These are phyloP conservation scores for Xestoiulus laeticollis DNA, from an alignment of 2,888 invertebrate genomes.

Conservation along the genomic window DNA sequence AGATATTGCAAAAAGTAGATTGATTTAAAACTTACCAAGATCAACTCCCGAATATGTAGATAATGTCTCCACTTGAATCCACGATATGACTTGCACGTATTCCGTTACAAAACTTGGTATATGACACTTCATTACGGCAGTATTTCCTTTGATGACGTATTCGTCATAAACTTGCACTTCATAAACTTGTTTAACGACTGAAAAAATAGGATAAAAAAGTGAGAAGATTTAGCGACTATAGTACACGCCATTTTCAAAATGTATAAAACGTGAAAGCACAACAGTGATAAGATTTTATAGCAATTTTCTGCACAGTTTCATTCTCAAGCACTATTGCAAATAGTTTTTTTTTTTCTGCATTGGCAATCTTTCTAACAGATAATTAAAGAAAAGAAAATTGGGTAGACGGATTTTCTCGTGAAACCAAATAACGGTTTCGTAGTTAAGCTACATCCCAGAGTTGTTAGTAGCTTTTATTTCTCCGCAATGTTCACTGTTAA, in stretches of 20 bases:
- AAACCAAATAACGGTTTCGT: slow-evolving; percentile 21
- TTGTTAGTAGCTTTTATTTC: slow-evolving; percentile 29
- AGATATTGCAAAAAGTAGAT: too few species aligned
- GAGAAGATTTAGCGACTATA: background rate
- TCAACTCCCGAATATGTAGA: slow-evolving; percentile 38
- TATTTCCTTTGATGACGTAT: slow-evolving; percentile 51
- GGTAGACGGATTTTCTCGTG: background rate
- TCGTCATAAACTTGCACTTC: slow-evolving; percentile 52
- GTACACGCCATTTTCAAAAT: background rate
- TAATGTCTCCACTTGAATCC: slow-evolving; percentile 45
- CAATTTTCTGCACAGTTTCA: background rate
- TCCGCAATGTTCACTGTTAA: background rate
- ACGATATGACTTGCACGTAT: slow-evolving; percentile 36
- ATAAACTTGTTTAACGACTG: slow-evolving; percentile 51
- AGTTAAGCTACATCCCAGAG: slow-evolving; percentile 22
- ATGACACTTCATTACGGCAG: slow-evolving; percentile 51
- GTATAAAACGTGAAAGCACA: background rate
- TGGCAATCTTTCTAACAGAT: slow-evolving; percentile 21
- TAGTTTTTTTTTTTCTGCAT: slow-evolving; percentile 25
- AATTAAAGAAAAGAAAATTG: slow-evolving; percentile 24
- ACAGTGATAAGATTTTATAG: slow-evolving; percentile 14
- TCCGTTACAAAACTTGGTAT: slow-evolving; percentile 50
- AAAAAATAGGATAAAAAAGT: background rate
- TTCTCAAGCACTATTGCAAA: background rate
- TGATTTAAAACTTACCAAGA: slow-evolving; percentile 43